Percentiles rank a stretch among this genome's conserved stretches.
phyloP scores from a whole-genome alignment of 2,113 vertebrate genomes.

The Struthio camelus region DNA sequence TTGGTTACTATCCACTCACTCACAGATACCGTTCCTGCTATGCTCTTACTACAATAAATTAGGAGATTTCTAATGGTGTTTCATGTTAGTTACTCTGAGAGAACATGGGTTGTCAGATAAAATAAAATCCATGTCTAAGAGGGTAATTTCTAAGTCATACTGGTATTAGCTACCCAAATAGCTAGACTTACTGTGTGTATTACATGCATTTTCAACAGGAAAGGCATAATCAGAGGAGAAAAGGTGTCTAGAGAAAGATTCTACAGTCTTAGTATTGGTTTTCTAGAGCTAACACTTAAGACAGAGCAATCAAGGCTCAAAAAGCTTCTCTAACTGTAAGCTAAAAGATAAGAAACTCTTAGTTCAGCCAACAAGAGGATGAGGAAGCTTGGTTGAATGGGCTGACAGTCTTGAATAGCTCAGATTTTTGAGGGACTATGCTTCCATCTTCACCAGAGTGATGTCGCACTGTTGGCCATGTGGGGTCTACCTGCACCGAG shows the following conservation, averaged over 20 bases:
- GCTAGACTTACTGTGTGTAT: not conserved
- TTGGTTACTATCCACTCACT: not conserved
- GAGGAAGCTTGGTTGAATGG: not conserved
- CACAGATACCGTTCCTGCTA: not conserved
- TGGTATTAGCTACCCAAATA: not conserved
- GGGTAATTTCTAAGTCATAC: not conserved
- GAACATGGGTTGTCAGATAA: not conserved
- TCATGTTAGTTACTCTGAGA: not conserved
- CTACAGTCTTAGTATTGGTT: not conserved
- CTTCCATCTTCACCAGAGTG: not conserved
- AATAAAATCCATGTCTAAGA: not conserved
- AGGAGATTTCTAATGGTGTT: not conserved
- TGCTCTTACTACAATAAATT: not conserved
- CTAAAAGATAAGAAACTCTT: not conserved
- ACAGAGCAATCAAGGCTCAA: not conserved
- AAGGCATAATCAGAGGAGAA: not conserved
- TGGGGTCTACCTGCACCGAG: not conserved
- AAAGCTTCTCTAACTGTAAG: not conserved
- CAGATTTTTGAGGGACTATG: not conserved
- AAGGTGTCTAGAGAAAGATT: not conserved
- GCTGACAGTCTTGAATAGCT: not conserved
- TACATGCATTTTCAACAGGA: not conserved
- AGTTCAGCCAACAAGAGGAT: not conserved
- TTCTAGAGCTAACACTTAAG: not conserved
- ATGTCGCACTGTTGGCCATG: not conserved